Evolutionary conservation across 2,113 vertebrate species (phyloP), one percentile per base, ranked within the genome.

Genomic region (Thomomys bottae): DNA sequence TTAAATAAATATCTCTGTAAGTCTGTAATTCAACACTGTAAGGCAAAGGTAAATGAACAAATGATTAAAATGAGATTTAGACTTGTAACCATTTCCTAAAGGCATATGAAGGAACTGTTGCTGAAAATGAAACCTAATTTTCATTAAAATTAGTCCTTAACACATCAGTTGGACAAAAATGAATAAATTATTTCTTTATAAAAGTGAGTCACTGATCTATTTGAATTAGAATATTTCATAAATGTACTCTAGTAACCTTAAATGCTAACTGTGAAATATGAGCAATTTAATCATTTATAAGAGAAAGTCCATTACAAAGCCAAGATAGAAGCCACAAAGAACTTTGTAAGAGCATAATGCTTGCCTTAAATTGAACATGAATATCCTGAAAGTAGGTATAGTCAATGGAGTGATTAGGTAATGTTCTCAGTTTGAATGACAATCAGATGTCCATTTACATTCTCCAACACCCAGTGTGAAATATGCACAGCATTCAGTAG

Each of bases 211-310:
- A 83, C 34, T 92, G 71, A 38, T 40, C 79, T 88, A 94, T 96
- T 83, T 94, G 90, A 96, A 93, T 95, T 91, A 94, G 90, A 93
- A 45, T 92, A 88, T 89, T 95, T 93, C 68, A 89, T 78, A 94
- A 80, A 96, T 91, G 90, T 70, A 93, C 88, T 93, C 70, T 30
- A 85, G 80, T 91, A 88, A 94, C 90, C 92, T 88, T 95, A 93
- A 94, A 94, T 95, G 81, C 23, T 95, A 88, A 91, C 88, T 67
- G 78, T 93, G 91, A 95, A 95, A 90, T 95, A 94, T 54, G 95
- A 94, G 90, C 86, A 95, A 95, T 96, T 95, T 96, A 93, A 95
- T 95, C 93, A 95, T 95, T 96, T 95, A 90, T 90, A 95, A 94
- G 93, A 93, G 85, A 90, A 92, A 84, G 90, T 79, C 78, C 90